Evolutionary conservation across 2,797 vertebrate genomes (phyloP).

Genomic region (Sebastes diaconus): DNA sequence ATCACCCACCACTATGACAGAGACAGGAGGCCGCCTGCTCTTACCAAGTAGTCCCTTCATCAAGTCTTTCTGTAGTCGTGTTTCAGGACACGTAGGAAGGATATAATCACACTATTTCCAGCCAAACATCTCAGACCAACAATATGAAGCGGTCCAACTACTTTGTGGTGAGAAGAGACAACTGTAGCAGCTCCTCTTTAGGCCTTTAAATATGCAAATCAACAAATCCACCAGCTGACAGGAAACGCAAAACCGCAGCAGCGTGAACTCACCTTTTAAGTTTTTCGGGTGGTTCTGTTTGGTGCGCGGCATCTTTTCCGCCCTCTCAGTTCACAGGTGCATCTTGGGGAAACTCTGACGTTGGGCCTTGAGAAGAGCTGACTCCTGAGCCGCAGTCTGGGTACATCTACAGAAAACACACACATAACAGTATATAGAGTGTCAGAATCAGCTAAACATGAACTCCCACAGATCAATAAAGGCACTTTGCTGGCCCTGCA

Average conservation of each 20-base stretch:
- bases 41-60: background rate
- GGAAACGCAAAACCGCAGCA: background rate
- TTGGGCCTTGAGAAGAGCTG: slow-evolving; percentile 39
- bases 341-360: slow-evolving; percentile 62
- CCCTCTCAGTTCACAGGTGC: slow-evolving; percentile 80
- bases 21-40: background rate
- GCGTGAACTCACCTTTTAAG: slow-evolving; percentile 88
- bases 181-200: background rate
- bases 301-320: slow-evolving; percentile 92
- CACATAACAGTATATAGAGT: background rate
- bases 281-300: slow-evolving; percentile 99
- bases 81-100: background rate
- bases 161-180: background rate
- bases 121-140: background rate
- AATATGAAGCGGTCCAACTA: background rate
- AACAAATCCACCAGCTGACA: background rate
- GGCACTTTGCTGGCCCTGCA: slow-evolving; percentile 6
- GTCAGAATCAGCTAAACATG: slow-evolving; percentile 22
- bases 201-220: background rate
- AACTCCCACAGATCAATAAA: slow-evolving; percentile 31
- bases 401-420: slow-evolving; percentile 67
- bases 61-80: background rate
- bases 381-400: slow-evolving; percentile 39
- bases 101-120: background rate
- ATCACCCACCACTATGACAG: background rate